A percentile compares a stretch with the other conserved stretches of the same genome.
These are phyloP conservation scores for Pristionchus japonicus DNA, from an alignment of 2,888 invertebrate species.

Conservation along the genomic window DNA sequence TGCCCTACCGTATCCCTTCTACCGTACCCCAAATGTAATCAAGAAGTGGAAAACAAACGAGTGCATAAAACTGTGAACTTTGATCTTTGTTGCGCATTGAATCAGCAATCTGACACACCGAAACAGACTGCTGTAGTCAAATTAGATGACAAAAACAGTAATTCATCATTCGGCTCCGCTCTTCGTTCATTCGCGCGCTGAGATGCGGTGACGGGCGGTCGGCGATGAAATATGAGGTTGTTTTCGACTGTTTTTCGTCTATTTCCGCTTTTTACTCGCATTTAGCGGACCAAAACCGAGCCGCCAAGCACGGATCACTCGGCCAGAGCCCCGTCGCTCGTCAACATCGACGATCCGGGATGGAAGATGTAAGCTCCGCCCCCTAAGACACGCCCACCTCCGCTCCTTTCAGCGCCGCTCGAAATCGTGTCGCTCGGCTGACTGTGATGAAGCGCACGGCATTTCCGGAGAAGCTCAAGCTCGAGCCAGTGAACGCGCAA, in stretches of 20 bases:
- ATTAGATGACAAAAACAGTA: not conserved
- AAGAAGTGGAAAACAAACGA: not conserved
- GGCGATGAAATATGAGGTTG: conserved; percentile 16
- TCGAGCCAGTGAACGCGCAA: not conserved
- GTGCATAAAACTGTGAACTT: not conserved
- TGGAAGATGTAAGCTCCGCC: not conserved
- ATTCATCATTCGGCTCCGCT: not conserved
- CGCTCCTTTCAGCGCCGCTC: not conserved
- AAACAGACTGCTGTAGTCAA: not conserved
- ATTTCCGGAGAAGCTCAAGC: not conserved
- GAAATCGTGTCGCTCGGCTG: not conserved
- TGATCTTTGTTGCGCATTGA: not conserved
- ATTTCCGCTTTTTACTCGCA: not conserved
- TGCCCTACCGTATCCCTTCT: not conserved
- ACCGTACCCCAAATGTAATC: not conserved
- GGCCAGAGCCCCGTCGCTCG: not conserved
- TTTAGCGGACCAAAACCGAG: not conserved
- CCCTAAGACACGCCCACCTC: not conserved
- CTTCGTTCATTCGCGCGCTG: not conserved
- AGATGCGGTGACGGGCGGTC: not conserved
- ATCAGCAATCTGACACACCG: not conserved
- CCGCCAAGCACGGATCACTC: not conserved
- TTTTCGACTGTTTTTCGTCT: not conserved
- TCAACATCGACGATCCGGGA: not conserved
- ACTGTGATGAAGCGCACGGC: not conserved